A percentile compares a stretch with the other conserved stretches of the same genome.
phyloP scores from a whole-genome alignment of 2,113 vertebrate species.

The Caracal caracal region DNA sequence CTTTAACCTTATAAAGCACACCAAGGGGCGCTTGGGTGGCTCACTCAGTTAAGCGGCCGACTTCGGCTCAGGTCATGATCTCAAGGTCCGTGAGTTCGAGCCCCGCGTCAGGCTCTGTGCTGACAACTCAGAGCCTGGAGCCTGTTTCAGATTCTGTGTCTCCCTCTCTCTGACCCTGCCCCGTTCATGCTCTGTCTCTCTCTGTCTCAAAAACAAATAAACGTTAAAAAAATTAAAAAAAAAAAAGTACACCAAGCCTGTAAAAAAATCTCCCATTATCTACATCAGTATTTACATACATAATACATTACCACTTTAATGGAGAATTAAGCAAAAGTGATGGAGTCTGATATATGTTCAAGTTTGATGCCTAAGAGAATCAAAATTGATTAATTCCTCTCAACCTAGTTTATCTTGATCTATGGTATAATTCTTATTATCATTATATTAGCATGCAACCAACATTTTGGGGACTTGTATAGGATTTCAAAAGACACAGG shows the following conservation, averaged over 20 bases:
- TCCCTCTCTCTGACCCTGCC: too few relatives aligned
- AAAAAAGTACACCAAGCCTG: background rate
- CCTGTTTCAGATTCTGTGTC: too few relatives aligned
- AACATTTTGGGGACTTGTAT: background rate
- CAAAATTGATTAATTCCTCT: conserved; percentile 1
- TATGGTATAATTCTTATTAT: background rate
- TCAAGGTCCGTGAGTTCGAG: too few relatives aligned
- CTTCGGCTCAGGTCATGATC: too few relatives aligned
- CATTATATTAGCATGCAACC: background rate
- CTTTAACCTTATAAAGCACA: conserved; percentile 11
- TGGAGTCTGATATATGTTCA: background rate
- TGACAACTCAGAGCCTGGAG: too few relatives aligned
- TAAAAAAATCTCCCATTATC: background rate
- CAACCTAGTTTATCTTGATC: background rate
- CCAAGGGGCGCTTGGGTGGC: background rate
- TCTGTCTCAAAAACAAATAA: too few relatives aligned
- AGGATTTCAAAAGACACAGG: background rate
- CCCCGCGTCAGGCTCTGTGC: too few relatives aligned
- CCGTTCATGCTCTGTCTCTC: too few relatives aligned
- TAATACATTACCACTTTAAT: background rate
- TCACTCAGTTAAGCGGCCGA: too few relatives aligned
- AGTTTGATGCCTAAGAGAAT: background rate
- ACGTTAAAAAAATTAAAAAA: too few relatives aligned
- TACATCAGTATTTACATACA: background rate
- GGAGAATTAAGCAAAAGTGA: background rate